These are phyloP conservation scores for Rambutsinella grinnellia DNA, from an alignment of 2,888 invertebrate species.

Conservation along the genomic window DNA sequence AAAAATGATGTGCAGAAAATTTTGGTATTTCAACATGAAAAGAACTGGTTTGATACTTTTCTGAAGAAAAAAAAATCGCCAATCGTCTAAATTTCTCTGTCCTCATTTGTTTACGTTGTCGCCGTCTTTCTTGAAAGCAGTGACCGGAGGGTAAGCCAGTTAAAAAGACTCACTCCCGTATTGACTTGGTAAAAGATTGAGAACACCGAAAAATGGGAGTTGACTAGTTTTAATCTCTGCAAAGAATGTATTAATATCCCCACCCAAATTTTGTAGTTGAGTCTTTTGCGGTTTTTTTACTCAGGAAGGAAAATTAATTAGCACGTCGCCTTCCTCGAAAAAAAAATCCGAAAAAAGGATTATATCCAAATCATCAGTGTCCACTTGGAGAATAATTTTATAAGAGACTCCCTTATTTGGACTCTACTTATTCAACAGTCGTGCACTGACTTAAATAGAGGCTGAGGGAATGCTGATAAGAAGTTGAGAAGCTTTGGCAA, in stretches of 20 bases:
- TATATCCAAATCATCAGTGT: not conserved
- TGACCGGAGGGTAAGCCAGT: slow-evolving; percentile 35
- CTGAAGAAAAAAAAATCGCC: not conserved
- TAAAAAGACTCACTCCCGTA: slow-evolving; percentile 2
- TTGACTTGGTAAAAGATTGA: not conserved
- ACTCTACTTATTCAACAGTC: not conserved
- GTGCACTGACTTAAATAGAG: slow-evolving; percentile 19
- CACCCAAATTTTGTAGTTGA: not conserved
- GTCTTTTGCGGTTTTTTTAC: not conserved
- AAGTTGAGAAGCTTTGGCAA: not conserved
- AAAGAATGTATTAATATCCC: not conserved
- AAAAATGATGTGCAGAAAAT: slow-evolving; percentile 31
- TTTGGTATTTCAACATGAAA: not conserved
- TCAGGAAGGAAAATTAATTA: slow-evolving; percentile 13
- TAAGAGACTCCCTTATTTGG: not conserved
- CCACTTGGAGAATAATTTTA: not conserved
- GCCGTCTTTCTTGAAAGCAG: not conserved
- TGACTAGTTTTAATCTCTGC: not conserved
- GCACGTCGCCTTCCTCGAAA: not conserved
- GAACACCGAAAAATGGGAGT: too few species aligned
- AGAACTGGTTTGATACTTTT: slow-evolving; percentile 18
- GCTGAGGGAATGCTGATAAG: too few species aligned
- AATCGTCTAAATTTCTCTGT: not conserved
- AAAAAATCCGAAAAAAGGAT: not conserved
- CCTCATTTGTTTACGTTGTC: not conserved